Conservation (phyloP, 2,797 vertebrate genomes). For the Pangasius djambal region DNA sequence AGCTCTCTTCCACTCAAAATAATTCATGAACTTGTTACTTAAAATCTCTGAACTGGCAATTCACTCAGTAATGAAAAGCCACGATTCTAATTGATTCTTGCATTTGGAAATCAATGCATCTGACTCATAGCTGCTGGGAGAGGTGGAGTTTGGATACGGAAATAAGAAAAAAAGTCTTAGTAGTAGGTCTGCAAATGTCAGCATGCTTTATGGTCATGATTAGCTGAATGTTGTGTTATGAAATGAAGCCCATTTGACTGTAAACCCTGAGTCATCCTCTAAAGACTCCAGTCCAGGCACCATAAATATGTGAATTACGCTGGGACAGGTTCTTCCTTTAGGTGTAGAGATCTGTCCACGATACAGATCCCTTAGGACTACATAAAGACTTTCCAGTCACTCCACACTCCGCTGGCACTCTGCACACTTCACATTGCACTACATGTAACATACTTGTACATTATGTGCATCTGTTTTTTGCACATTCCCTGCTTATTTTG, state of each 20-base stretch:
- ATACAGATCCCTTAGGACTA: too few relatives aligned
- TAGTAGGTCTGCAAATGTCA: conserved; percentile 1
- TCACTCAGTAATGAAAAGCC: conserved; percentile 29
- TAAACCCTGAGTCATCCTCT: conserved; percentile 14
- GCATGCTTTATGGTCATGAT: conserved; percentile 27
- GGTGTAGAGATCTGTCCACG: neutral
- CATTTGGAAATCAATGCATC: conserved; percentile 36
- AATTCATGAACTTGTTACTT: conserved; percentile 26
- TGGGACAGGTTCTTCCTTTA: neutral
- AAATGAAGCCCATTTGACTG: conserved; percentile 17
- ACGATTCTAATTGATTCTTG: conserved; percentile 30
- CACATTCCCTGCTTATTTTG: too few relatives aligned
- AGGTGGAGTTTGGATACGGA: conserved; percentile 6
- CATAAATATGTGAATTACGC: conserved; percentile 21
- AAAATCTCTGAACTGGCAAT: conserved; percentile 25
- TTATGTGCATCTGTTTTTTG: too few relatives aligned
- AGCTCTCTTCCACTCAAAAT: conserved; percentile 24
- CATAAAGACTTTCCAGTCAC: too few relatives aligned
- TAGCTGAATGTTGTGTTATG: conserved; percentile 25
- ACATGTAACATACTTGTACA: too few relatives aligned
- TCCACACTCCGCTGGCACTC: too few relatives aligned
- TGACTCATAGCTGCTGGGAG: conserved; percentile 22
- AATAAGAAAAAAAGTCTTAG: neutral
- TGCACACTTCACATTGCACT: too few relatives aligned
- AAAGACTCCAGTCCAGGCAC: neutral